Conservation (phyloP, 1,140 invertebrate genomes). For the Calliopsis andreniformis region DNA sequence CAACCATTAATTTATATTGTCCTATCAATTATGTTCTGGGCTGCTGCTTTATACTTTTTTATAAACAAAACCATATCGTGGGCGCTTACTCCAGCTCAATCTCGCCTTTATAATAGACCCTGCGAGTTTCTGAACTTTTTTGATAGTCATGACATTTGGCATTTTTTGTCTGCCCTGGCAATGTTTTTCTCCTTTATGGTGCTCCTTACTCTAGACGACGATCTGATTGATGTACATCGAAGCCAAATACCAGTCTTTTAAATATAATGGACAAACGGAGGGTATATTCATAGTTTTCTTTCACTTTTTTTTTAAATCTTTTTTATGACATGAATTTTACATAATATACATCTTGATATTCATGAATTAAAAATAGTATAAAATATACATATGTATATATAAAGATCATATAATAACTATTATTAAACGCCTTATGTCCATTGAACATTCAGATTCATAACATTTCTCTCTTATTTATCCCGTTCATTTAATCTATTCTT, state of each 20-base stretch:
- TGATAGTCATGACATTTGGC: slow-evolving; percentile 95
- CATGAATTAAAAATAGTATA: slow-evolving; percentile 43
- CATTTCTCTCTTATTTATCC: slow-evolving; percentile 18
- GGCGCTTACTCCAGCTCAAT: slow-evolving; percentile 90
- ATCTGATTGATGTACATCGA: slow-evolving; percentile 85
- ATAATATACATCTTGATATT: slow-evolving; percentile 28
- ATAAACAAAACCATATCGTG: slow-evolving; percentile 90
- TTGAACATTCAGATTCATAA: slow-evolving; percentile 18
- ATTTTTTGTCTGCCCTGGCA: slow-evolving; percentile 91
- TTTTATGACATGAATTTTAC: slow-evolving; percentile 27
- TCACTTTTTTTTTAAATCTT: slow-evolving; percentile 38
- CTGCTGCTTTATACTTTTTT: slow-evolving; percentile 88
- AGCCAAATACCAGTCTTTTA: slow-evolving; percentile 90
- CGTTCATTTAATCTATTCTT: not conserved
- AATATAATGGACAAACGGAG: slow-evolving; percentile 70
- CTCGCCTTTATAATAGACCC: slow-evolving; percentile 87
- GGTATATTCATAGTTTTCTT: slow-evolving; percentile 15
- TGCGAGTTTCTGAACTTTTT: slow-evolving; percentile 91
- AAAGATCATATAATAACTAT: slow-evolving; percentile 35
- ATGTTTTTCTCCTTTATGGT: slow-evolving; percentile 95
- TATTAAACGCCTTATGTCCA: slow-evolving; percentile 36
- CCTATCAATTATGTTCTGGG: slow-evolving; percentile 86
- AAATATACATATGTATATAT: slow-evolving; percentile 48
- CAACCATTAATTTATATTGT: slow-evolving; percentile 86
- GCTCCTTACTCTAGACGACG: slow-evolving; percentile 91